phyloP scores from a whole-genome alignment of 1,140 invertebrate species.

The Cydia amplana region DNA sequence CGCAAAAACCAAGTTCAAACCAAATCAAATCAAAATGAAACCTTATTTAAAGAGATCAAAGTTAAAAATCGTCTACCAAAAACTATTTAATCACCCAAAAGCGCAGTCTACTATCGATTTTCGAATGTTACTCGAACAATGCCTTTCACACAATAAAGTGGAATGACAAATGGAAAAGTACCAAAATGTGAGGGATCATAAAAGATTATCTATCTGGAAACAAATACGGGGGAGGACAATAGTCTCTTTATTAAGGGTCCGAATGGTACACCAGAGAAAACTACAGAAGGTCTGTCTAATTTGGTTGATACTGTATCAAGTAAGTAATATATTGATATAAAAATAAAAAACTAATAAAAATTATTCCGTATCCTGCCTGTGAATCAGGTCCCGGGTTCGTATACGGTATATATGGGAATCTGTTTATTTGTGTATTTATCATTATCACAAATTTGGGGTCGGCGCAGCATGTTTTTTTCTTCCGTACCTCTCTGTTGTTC shows the following conservation, averaged over 20 bases:
- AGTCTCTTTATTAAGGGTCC: slow-evolving; percentile 59
- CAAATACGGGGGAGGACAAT: slow-evolving; percentile 70
- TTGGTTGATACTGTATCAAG: too few species aligned
- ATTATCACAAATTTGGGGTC: too few species aligned
- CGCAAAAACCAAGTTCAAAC: background rate
- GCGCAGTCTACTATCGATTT: slow-evolving; percentile 37
- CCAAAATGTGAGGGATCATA: slow-evolving; percentile 66
- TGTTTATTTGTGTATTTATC: too few species aligned
- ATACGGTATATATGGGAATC: too few species aligned
- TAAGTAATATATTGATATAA: too few species aligned
- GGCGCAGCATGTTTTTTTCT: too few species aligned
- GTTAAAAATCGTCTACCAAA: background rate
- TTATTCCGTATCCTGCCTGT: too few species aligned
- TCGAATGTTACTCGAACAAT: slow-evolving; percentile 35
- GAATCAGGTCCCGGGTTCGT: too few species aligned
- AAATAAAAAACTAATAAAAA: too few species aligned
- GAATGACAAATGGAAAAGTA: slow-evolving; percentile 70
- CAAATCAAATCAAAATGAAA: background rate
- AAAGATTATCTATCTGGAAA: slow-evolving; percentile 72
- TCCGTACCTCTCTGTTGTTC: too few species aligned
- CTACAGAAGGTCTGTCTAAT: background rate
- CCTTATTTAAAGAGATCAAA: background rate
- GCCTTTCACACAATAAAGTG: slow-evolving; percentile 46
- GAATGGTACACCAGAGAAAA: background rate
- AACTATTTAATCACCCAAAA: slow-evolving; percentile 10